Percentiles rank a stretch among this genome's conserved stretches.
Conservation (phyloP, 2,888 invertebrate genomes). For the Odontocolon sp. region DNA sequence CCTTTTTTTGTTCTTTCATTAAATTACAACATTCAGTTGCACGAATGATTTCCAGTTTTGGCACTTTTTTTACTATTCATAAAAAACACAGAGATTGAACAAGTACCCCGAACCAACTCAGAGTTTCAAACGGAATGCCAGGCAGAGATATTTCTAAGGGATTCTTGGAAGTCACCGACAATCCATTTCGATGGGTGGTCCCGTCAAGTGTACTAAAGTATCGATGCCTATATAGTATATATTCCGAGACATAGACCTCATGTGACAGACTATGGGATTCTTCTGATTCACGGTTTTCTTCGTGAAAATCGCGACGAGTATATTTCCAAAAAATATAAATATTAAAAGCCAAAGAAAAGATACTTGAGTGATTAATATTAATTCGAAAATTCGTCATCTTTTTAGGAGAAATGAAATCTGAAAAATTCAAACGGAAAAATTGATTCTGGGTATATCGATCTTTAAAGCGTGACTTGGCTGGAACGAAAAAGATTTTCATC, state of each 20-base stretch:
- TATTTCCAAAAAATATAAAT: background rate
- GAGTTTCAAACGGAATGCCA: slow-evolving; percentile 38
- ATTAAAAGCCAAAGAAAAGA: slow-evolving; percentile 4
- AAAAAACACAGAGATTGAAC: background rate
- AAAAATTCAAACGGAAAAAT: too few species aligned
- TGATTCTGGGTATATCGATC: too few species aligned
- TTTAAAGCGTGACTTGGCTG: slow-evolving; percentile 49
- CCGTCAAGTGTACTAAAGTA: slow-evolving; percentile 52
- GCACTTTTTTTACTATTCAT: too few species aligned
- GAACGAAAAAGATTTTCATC: slow-evolving; percentile 54
- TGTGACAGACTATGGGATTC: slow-evolving; percentile 26
- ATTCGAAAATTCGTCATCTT: slow-evolving; percentile 52
- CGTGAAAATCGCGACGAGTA: slow-evolving; percentile 20
- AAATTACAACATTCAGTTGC: too few species aligned
- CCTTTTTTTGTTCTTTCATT: too few species aligned
- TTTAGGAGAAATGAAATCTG: too few species aligned
- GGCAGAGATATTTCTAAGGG: slow-evolving; percentile 61
- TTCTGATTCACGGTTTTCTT: slow-evolving; percentile 36
- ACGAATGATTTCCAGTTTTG: too few species aligned
- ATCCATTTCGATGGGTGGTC: slow-evolving; percentile 71
- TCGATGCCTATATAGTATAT: slow-evolving; percentile 9
- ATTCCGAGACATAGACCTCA: slow-evolving; percentile 29
- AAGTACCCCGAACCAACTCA: slow-evolving; percentile 4
- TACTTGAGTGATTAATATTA: slow-evolving; percentile 22
- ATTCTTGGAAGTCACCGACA: slow-evolving; percentile 69